Evolutionary conservation across 1,140 invertebrate species (phyloP).

Genomic region (Arctopsyche grandis): DNA sequence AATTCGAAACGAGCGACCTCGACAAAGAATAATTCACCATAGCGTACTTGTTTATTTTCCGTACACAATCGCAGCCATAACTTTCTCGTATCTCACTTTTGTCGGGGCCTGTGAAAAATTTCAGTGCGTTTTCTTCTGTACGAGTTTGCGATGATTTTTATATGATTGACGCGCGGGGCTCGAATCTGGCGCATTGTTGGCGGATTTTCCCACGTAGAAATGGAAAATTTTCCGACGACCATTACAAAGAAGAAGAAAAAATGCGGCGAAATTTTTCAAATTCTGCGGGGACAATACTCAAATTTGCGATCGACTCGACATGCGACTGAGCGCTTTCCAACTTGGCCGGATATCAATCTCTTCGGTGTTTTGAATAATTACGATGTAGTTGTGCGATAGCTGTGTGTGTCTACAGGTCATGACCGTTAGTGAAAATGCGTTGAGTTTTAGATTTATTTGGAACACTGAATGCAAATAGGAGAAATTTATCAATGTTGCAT

Average conservation of each 20-base stretch:
- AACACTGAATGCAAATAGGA: not conserved
- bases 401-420: not conserved
- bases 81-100: slow-evolving; percentile 29
- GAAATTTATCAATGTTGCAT: slow-evolving; percentile 18
- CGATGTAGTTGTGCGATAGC: too few relatives aligned
- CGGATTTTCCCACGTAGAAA: slow-evolving; percentile 13
- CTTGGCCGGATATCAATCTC: not conserved
- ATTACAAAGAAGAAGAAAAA: too few relatives aligned
- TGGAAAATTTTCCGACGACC: slow-evolving; percentile 7
- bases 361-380: too few relatives aligned
- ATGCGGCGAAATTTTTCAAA: not conserved
- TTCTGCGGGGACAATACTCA: not conserved
- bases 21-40: not conserved
- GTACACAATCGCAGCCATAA: slow-evolving; percentile 7
- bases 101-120: slow-evolving; percentile 1
- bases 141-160: not conserved
- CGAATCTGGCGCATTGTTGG: not conserved
- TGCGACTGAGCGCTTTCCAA: not conserved
- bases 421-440: slow-evolving; percentile 16
- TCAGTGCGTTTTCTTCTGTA: slow-evolving; percentile 4
- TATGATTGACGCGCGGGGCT: slow-evolving; percentile 10
- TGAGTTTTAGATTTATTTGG: not conserved
- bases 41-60: not conserved
- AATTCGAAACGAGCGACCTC: not conserved
- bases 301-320: not conserved